These are phyloP conservation scores for Glyptemys insculpta DNA, from an alignment of 2,797 vertebrate genomes.

Conservation along the genomic window DNA sequence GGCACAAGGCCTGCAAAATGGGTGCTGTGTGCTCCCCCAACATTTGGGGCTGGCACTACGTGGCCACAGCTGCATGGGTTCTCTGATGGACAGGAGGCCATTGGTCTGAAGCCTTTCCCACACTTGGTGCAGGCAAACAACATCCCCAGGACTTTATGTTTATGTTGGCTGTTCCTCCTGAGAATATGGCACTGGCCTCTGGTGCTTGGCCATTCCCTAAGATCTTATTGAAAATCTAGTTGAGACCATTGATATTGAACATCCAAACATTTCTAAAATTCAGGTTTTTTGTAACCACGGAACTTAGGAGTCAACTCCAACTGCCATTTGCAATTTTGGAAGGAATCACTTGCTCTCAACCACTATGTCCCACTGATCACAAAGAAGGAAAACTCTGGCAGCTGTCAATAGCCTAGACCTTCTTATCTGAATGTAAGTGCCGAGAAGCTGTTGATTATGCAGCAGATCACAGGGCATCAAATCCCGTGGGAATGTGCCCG, in stretches of 20 bases:
- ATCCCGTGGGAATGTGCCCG: background rate
- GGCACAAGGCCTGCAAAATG: background rate
- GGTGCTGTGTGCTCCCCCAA: background rate
- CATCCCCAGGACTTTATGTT: background rate
- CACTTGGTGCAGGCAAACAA: background rate
- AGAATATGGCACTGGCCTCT: background rate
- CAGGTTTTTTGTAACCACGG: background rate
- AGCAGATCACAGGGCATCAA: background rate
- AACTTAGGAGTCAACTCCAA: background rate
- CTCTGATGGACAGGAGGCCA: background rate
- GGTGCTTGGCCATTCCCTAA: background rate
- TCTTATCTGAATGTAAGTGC: background rate
- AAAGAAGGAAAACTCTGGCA: background rate
- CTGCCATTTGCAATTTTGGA: background rate
- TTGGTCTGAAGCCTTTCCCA: background rate
- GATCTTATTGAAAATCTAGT: background rate
- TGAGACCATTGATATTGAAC: background rate
- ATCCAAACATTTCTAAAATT: background rate
- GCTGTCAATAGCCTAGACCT: background rate
- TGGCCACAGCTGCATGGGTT: background rate
- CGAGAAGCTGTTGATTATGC: background rate
- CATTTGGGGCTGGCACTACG: background rate
- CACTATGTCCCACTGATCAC: background rate
- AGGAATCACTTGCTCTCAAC: conserved; percentile 5
- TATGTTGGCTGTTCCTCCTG: background rate